Conservation (phyloP, 1,140 invertebrate species). For the Drosophila kikkawai region DNA sequence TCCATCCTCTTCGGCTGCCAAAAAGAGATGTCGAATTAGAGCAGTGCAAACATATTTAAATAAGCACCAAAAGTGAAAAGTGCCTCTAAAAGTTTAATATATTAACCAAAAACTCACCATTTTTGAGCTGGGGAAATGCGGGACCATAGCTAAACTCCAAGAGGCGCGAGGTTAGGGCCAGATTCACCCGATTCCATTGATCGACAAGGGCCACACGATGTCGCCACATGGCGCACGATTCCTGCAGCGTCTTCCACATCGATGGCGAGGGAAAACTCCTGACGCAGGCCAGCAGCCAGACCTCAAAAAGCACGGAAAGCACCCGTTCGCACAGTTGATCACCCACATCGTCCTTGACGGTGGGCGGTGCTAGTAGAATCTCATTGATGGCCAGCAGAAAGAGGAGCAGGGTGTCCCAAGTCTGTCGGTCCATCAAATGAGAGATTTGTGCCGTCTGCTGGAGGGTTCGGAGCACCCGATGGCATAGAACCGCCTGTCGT, state of each 20-base stretch:
- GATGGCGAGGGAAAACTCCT: slow-evolving; percentile 95
- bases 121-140: slow-evolving; percentile 93
- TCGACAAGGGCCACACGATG: slow-evolving; percentile 96
- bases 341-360: slow-evolving; percentile 96
- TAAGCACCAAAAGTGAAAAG: neutral
- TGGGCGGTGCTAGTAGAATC: slow-evolving; percentile 95
- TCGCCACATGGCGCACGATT: slow-evolving; percentile 96
- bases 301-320: slow-evolving; percentile 96
- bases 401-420: slow-evolving; percentile 95
- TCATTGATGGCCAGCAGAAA: slow-evolving; percentile 97
- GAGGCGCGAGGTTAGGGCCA: slow-evolving; percentile 93
- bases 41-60: neutral
- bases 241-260: slow-evolving; percentile 97
- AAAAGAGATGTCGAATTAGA: slow-evolving; percentile 36
- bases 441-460: slow-evolving; percentile 95
- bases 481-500: slow-evolving; percentile 97
- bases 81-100: no score
- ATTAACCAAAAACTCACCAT: slow-evolving; percentile 87
- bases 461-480: slow-evolving; percentile 95
- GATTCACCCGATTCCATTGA: slow-evolving; percentile 97
- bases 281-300: slow-evolving; percentile 96
- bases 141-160: slow-evolving; percentile 96
- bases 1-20: slow-evolving; percentile 92
- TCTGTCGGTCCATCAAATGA: slow-evolving; percentile 91
- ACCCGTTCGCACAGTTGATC: slow-evolving; percentile 97